A percentile compares a stretch with the other conserved stretches of the same genome.
phyloP scores from a whole-genome alignment of 2,888 invertebrate species.

The Agrochola circellaris region DNA sequence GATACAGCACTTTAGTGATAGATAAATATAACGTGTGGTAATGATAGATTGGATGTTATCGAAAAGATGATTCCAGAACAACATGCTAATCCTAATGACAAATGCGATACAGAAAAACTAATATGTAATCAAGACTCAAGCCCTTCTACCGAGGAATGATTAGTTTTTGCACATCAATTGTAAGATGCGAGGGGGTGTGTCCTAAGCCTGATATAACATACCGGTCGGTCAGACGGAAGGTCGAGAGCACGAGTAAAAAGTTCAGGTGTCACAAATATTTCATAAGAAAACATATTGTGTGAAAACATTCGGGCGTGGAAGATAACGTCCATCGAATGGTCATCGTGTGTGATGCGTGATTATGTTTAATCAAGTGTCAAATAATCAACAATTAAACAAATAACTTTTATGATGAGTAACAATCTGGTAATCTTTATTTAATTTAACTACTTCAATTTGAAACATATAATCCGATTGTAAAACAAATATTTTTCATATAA shows the following conservation, averaged over 20 bases:
- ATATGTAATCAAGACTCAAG: background rate
- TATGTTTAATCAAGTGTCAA: constrained; percentile 50
- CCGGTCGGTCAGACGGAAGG: constrained; percentile 13
- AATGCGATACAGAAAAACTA: background rate
- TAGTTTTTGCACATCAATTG: constrained; percentile 13
- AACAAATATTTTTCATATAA: background rate
- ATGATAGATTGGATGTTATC: constrained; percentile 23
- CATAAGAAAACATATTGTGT: constrained; percentile 17
- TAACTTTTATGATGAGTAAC: constrained; percentile 11
- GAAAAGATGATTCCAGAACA: constrained; percentile 18
- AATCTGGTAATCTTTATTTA: background rate
- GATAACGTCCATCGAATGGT: constrained; percentile 49
- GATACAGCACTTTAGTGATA: constrained; percentile 22
- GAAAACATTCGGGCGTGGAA: constrained; percentile 25
- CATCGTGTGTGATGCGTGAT: constrained; percentile 58
- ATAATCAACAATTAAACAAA: constrained; percentile 44
- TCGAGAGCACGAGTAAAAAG: constrained; percentile 23
- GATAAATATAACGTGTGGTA: constrained; percentile 24
- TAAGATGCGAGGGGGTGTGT: constrained; percentile 24
- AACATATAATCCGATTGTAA: constrained; percentile 1
- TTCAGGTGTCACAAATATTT: constrained; percentile 46
- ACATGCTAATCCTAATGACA: constrained; percentile 1
- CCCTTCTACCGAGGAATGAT: background rate
- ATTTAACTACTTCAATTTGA: background rate
- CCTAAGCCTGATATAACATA: constrained; percentile 18